Base-by-base conservation (phyloP, 2,113 vertebrate genomes). In the rat (Rattus norvegicus) region DNA sequence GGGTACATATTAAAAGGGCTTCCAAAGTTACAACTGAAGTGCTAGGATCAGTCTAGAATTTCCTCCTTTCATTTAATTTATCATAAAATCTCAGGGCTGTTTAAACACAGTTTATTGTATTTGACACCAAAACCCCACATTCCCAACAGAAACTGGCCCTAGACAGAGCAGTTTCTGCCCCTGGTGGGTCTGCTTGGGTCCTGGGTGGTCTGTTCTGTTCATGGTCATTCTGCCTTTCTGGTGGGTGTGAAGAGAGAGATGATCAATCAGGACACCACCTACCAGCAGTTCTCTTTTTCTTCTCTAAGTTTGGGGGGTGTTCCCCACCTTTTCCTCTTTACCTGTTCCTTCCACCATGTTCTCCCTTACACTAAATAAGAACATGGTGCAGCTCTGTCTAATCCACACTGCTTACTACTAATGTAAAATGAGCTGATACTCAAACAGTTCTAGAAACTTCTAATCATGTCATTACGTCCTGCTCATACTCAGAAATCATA, bases 1-100 rank as follows among this genome's bases (percentile, higher is more conserved):
- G n/a, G 20, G 20, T 70, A 13, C 24, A 70, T 43, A 79, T 0
- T 13, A 11, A 86, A 94, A 95, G 70, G 61, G 9, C 9, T 95
- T 95, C 93, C 80, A 6, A 91, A 76, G 94, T 86, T 43, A 77
- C 43, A 93, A 30, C 1, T 39, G 5, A 7, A 95, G n/a, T 91
- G 52, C 17, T 75, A 97, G 80, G 91, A 96, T 90, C 92, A 84
- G 0, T 56, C 96, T 88, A 81, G 80, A 90, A 88, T 91, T 95
- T 96, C 88, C 49, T 96, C 94, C 76, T 95, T 94, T 85, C 84
- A 79, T 30, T 5, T 91, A 90, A 89, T 49, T 81, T 93, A 87
- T 83, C 75, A 96, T 75, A 90, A 96, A 81, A 70, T 19, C 11
- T 86, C 49, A n/a, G 11, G 1, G 85, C 8, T 0, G 80, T 75